phyloP scores from a whole-genome alignment of 2,113 vertebrate genomes.

The Burhinus bistriatus region DNA sequence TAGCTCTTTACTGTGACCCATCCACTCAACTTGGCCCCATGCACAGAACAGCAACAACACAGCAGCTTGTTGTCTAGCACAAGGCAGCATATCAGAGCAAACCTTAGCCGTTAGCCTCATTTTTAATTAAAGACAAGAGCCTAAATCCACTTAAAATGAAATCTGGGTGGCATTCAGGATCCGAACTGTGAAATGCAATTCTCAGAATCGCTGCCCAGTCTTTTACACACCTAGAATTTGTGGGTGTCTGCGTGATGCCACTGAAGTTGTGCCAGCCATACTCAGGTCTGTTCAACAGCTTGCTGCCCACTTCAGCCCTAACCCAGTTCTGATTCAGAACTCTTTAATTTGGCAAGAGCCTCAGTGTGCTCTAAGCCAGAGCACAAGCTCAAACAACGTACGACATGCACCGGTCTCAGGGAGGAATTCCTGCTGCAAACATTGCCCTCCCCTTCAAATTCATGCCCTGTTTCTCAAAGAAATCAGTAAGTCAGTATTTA shows the following conservation, averaged over 20 bases:
- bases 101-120: neutral
- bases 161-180: neutral
- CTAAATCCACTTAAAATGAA: neutral
- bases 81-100: neutral
- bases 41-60: neutral
- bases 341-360: neutral
- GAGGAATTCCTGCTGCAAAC: neutral
- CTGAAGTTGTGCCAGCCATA: neutral
- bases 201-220: neutral
- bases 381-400: neutral
- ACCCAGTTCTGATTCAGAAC: neutral
- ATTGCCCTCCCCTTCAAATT: neutral
- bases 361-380: neutral
- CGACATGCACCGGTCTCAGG: accelerated
- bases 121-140: neutral
- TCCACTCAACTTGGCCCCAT: accelerated
- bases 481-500: neutral
- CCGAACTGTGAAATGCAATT: accelerated
- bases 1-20: neutral
- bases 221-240: neutral
- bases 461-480: neutral
- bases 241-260: neutral
- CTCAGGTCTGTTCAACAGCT: neutral
- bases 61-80: neutral
- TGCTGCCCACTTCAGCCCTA: neutral